Evolutionary conservation across 2,888 invertebrate genomes (phyloP), one percentile per base, ranked within the genome.

Genomic region (Volucella inflata): DNA sequence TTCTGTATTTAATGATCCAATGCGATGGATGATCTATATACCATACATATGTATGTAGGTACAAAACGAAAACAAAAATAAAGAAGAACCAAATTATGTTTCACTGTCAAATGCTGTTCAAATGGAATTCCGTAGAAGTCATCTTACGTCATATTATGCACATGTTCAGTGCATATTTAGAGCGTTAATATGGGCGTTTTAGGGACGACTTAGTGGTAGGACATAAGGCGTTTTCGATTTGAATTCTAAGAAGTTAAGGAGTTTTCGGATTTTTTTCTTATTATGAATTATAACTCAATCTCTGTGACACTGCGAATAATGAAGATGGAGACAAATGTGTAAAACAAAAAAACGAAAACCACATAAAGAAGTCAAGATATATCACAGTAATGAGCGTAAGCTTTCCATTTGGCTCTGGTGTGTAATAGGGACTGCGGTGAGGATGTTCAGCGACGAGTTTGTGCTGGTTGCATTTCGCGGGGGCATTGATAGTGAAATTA

Each of bases 401-500:
- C 76, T 76, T 81, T 75, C 64, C 30, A 51, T 40, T 30, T 40
- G 38, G 50, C 16, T 46, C 11, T 48, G 44, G 12, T 38, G 0
- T n/a, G n/a, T 42, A 3, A 30, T 50, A 51, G 59, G 59, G 51
- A 57, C 21, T 68, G 36, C 46, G 50, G 21, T 11, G 17, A 16
- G 46, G 51, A 48, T 21, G 42, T 57, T 14, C 38, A 17, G 9
- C 3, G 11, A 21, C 12, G 36, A 21, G 21, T 9, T 57, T 21
- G 30, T 65, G 17, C 40, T 67, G 57, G 67, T 70, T 80, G 71
- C 79, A 60, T 62, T 60, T 68, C 11, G 53, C 40, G 53, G 59
- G 65, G 60, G 80, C 55, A 67, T 84, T 85, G 84, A 80, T 85
- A 85, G 80, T 85, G 76, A 76, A 85, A 76, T 71, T 71, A 71